Evolutionary conservation across 2,888 invertebrate genomes (phyloP).

Genomic region (Nephrotoma flavescens): DNA sequence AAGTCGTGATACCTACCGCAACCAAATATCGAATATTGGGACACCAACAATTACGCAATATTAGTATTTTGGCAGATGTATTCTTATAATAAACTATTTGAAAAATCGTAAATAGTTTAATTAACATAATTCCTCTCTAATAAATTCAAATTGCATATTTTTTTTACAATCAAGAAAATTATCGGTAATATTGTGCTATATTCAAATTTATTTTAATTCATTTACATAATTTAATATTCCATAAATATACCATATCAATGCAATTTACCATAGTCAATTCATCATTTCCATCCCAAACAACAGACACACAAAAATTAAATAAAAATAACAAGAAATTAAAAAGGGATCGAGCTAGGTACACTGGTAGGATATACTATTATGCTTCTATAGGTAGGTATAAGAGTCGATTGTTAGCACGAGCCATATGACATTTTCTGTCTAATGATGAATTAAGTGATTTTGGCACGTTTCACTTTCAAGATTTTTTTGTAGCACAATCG

Average conservation of each 20-base stretch:
- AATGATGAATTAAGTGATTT: not conserved
- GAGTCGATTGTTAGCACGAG: not conserved
- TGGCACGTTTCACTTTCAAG: not conserved
- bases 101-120: not conserved
- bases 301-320: not conserved
- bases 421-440: not conserved
- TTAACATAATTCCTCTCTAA: not conserved
- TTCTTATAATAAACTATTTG: not conserved
- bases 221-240: not conserved
- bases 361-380: not conserved
- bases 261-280: not conserved
- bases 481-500: not conserved
- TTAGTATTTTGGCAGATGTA: not conserved
- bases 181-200: not conserved
- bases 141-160: not conserved
- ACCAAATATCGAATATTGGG: too few relatives aligned
- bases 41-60: not conserved
- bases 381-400: not conserved
- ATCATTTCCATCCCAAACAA: not conserved
- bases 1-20: too few relatives aligned
- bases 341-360: not conserved
- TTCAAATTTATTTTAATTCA: not conserved
- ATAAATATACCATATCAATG: not conserved
- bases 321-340: not conserved
- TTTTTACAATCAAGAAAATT: not conserved